phyloP scores from a whole-genome alignment of 2,113 vertebrate genomes.

The Coptodon rendalli region DNA sequence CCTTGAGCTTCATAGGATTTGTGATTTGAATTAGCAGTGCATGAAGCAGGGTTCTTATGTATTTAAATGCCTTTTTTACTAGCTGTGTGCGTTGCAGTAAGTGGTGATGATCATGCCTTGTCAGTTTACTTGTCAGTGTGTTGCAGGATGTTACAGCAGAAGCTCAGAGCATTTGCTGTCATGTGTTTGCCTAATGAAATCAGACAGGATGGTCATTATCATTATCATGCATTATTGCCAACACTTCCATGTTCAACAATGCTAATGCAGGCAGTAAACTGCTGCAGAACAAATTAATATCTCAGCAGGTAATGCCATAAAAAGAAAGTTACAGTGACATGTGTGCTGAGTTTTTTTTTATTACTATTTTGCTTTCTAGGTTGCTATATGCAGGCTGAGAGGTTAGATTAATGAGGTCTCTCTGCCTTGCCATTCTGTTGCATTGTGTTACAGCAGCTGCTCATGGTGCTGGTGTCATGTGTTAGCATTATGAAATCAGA shows the following conservation, averaged over 20 bases:
- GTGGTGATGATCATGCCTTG: constrained; percentile 17
- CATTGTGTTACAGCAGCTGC: constrained; percentile 68
- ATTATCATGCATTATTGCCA: constrained; percentile 53
- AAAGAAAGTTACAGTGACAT: constrained; percentile 17
- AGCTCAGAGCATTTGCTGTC: constrained; percentile 47
- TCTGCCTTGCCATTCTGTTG: constrained; percentile 56
- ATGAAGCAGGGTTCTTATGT: neutral
- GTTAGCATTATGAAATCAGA: constrained; percentile 58
- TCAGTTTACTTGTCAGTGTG: constrained; percentile 18
- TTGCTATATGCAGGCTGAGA: constrained; percentile 14
- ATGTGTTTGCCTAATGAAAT: constrained; percentile 55
- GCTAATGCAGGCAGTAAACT: neutral
- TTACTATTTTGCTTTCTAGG: constrained; percentile 13
- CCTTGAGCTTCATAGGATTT: constrained; percentile 50
- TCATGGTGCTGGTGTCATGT: constrained; percentile 47
- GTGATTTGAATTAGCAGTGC: constrained; percentile 38
- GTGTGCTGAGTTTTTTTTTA: neutral
- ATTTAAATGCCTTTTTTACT: constrained; percentile 12
- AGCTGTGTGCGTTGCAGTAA: constrained; percentile 1
- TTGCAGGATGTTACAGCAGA: constrained; percentile 54
- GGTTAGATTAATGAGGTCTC: constrained; percentile 60
- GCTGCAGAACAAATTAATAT: constrained; percentile 11
- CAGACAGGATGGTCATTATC: constrained; percentile 56
- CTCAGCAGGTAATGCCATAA: constrained; percentile 24
- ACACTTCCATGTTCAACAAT: constrained; percentile 33